phyloP scores from a whole-genome alignment of 1,140 invertebrate genomes.

The Tetramorium alpestre region DNA sequence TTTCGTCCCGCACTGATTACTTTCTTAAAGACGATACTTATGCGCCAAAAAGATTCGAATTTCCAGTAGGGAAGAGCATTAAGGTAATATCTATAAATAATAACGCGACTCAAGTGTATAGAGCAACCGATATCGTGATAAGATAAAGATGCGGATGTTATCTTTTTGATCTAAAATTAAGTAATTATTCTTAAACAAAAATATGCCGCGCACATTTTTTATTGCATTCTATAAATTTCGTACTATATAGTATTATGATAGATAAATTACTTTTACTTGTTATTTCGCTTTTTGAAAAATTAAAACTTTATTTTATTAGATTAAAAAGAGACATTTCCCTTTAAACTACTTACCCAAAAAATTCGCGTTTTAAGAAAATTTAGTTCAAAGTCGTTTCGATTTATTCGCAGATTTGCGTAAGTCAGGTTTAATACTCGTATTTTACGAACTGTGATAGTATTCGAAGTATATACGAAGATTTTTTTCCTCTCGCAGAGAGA shows the following conservation, averaged over 20 bases:
- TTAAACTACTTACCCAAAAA: background rate
- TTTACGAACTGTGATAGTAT: background rate
- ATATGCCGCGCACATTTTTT: background rate
- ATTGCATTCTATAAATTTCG: background rate
- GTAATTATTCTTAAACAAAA: background rate
- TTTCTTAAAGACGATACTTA: conserved; percentile 15
- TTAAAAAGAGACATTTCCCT: background rate
- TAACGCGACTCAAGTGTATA: background rate
- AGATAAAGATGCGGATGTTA: background rate
- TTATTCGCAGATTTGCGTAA: background rate
- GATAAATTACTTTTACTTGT: background rate
- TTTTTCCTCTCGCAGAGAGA: conserved; percentile 18
- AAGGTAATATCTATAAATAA: background rate
- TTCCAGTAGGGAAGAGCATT: background rate
- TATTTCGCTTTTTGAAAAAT: background rate
- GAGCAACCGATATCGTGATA: background rate
- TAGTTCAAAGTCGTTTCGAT: background rate
- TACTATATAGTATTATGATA: background rate
- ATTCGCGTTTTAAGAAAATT: background rate
- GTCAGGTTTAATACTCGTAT: background rate
- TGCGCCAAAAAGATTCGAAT: background rate
- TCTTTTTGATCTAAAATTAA: background rate
- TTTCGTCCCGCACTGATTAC: conserved; percentile 40
- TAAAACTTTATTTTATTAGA: background rate
- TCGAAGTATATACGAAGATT: background rate